These are phyloP conservation scores for Sclerurus mexicanus DNA, from an alignment of 2,113 vertebrate genomes.

Conservation along the genomic window DNA sequence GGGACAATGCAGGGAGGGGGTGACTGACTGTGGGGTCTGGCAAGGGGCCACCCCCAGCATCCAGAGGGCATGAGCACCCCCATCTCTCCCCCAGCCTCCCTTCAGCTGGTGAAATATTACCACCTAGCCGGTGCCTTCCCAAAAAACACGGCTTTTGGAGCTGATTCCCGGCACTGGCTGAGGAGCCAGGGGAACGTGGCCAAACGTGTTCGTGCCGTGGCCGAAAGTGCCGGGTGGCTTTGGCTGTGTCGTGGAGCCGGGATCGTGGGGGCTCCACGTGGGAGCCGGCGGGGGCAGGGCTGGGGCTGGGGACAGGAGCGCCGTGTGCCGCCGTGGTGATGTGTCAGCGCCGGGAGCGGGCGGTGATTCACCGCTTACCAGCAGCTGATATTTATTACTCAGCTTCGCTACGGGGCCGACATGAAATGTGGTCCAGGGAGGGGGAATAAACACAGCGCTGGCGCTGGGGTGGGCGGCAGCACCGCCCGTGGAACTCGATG, in stretches of 20 bases:
- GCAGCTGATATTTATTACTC: constrained; percentile 36
- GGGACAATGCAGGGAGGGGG: background rate
- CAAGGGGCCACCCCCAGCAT: background rate
- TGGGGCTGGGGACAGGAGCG: background rate
- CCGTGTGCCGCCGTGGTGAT: background rate
- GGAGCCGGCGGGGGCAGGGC: background rate
- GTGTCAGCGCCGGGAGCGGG: background rate
- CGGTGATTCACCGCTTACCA: constrained; percentile 51
- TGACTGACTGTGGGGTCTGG: accelerated
- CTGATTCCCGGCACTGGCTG: background rate
- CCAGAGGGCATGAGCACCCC: background rate
- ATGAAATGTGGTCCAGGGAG: background rate
- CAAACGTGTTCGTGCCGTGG: background rate
- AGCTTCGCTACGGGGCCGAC: background rate
- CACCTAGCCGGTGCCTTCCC: background rate
- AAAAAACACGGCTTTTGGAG: background rate
- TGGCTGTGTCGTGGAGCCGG: background rate
- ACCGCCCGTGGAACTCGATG: background rate
- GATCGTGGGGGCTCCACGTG: background rate
- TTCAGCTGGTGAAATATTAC: background rate
- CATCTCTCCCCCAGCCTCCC: background rate
- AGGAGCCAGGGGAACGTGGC: background rate
- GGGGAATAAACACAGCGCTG: background rate
- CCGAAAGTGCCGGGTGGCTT: background rate
- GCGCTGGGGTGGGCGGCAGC: background rate